A percentile compares a stretch with the other conserved stretches of the same genome.
Conservation (phyloP, 2,113 vertebrate genomes). For the Labeo catla region DNA sequence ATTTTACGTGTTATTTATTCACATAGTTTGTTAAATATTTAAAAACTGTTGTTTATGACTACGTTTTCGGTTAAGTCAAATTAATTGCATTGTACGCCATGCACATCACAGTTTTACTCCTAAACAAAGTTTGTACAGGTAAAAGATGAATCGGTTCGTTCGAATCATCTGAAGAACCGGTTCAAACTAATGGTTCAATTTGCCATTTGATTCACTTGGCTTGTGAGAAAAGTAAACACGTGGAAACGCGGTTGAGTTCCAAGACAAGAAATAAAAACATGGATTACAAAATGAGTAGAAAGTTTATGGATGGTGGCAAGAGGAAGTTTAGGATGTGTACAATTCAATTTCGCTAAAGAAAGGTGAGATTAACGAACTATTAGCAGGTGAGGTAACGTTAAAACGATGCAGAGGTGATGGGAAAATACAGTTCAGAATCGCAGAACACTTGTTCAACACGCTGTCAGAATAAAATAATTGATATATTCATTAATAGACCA, state of each 20-base stretch:
- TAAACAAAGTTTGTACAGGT: background rate
- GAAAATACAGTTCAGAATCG: background rate
- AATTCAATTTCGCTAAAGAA: too few relatives aligned
- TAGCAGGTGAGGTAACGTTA: background rate
- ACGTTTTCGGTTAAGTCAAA: background rate
- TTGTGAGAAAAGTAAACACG: background rate
- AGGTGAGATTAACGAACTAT: background rate
- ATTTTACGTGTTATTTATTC: background rate
- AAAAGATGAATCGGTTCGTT: background rate
- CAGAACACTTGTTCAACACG: background rate
- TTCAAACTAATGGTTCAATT: background rate
- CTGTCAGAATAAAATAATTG: background rate
- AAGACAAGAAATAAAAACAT: background rate
- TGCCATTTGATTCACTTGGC: background rate
- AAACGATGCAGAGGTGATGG: background rate
- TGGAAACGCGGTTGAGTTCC: too few relatives aligned
- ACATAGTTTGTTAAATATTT: background rate
- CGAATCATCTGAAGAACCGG: background rate
- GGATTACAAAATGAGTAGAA: background rate
- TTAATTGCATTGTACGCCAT: too few relatives aligned
- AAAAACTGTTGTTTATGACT: background rate
- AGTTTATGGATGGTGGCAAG: background rate
- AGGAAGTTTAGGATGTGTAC: background rate
- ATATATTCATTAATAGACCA: background rate
- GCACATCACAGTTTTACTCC: background rate